These are phyloP conservation scores for Glossosoma conforme DNA, from an alignment of 1,140 invertebrate genomes.

Conservation along the genomic window DNA sequence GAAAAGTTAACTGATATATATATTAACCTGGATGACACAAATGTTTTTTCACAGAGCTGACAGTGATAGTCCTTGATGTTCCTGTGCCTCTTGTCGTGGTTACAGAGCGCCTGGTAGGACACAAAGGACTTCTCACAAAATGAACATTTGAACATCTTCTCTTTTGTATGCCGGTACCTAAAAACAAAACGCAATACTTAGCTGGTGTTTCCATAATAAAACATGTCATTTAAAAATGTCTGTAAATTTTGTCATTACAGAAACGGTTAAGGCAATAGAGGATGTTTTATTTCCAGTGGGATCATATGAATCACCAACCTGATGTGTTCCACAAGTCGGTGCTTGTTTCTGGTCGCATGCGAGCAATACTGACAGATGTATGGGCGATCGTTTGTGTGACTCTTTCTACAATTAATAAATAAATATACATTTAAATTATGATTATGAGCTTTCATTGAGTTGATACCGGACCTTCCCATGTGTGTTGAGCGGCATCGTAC, in stretches of 20 bases:
- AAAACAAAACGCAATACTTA: too few relatives aligned
- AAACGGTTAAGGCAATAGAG: too few relatives aligned
- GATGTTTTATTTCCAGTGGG: too few relatives aligned
- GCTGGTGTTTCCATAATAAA: too few relatives aligned
- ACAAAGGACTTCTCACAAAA: slow-evolving; percentile 16
- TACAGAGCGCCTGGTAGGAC: slow-evolving; percentile 5
- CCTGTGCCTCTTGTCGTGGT: slow-evolving; percentile 15
- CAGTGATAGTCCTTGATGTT: slow-evolving; percentile 10
- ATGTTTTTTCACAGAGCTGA: slow-evolving; percentile 10
- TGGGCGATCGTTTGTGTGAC: slow-evolving; percentile 26
- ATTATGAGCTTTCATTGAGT: too few relatives aligned
- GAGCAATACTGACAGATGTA: slow-evolving; percentile 31
- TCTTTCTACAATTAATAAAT: slow-evolving; percentile 19
- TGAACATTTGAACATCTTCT: slow-evolving; percentile 16
- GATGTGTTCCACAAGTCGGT: slow-evolving; percentile 27
- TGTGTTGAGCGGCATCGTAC: too few relatives aligned
- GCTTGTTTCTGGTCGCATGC: slow-evolving; percentile 29
- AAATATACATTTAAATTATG: too few relatives aligned
- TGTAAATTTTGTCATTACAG: too few relatives aligned
- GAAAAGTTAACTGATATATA: too few relatives aligned
- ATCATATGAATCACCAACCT: too few relatives aligned
- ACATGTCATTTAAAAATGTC: background rate
- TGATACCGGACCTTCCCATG: too few relatives aligned
- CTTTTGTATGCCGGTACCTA: slow-evolving; percentile 11
- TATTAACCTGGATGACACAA: slow-evolving; percentile 9